phyloP scores from a whole-genome alignment of 2,888 invertebrate species.

The Kuschelorhynchus macadamiae region DNA sequence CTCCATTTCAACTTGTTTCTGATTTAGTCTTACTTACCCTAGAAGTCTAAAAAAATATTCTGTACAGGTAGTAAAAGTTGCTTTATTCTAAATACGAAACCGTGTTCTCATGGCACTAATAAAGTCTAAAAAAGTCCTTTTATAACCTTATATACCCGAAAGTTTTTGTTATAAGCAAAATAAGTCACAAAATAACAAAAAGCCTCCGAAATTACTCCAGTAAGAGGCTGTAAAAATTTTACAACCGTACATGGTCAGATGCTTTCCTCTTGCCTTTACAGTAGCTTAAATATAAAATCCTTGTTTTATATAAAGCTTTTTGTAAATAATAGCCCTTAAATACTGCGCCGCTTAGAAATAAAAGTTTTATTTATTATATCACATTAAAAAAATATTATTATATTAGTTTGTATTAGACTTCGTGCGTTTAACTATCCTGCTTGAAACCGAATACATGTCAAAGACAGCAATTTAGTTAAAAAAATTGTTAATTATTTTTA shows the following conservation, averaged over 20 bases:
- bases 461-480: too few relatives aligned
- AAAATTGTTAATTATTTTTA: too few relatives aligned
- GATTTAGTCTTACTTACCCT: too few relatives aligned
- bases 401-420: too few relatives aligned
- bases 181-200: slow-evolving; percentile 45
- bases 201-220: slow-evolving; percentile 30
- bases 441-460: too few relatives aligned
- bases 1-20: too few relatives aligned
- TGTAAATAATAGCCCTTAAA: slow-evolving; percentile 2
- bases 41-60: too few relatives aligned
- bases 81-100: slow-evolving; percentile 26
- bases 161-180: slow-evolving; percentile 39
- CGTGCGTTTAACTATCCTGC: too few relatives aligned
- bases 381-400: too few relatives aligned
- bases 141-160: slow-evolving; percentile 16
- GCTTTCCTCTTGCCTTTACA: slow-evolving; percentile 27
- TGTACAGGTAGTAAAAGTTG: neutral
- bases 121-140: slow-evolving; percentile 31
- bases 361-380: slow-evolving; percentile 18
- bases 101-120: slow-evolving; percentile 22
- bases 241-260: slow-evolving; percentile 36
- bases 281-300: slow-evolving; percentile 30
- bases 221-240: slow-evolving; percentile 43
- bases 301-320: slow-evolving; percentile 19
- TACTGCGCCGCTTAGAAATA: neutral